These are phyloP conservation scores for Bellardia bayeri DNA, from an alignment of 2,888 invertebrate species.

Conservation along the genomic window DNA sequence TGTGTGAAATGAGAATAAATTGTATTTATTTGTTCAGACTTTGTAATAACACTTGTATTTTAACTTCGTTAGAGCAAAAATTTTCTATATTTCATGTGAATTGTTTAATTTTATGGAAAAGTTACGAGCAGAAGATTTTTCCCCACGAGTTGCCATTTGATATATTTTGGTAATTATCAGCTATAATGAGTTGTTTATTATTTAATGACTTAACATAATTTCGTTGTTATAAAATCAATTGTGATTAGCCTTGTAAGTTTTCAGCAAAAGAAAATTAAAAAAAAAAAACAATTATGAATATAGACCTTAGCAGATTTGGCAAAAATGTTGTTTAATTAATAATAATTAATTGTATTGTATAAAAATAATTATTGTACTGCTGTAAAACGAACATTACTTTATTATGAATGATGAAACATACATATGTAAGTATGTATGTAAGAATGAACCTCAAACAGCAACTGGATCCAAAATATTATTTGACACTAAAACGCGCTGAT, in stretches of 20 bases:
- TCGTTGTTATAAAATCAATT: neutral
- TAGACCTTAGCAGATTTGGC: no score
- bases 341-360: no score
- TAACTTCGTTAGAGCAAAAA: slow-evolving; percentile 32
- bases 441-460: no score
- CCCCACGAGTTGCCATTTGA: neutral
- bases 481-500: no score
- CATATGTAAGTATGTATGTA: no score
- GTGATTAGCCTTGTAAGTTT: neutral
- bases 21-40: slow-evolving; percentile 23
- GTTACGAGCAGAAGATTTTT: neutral
- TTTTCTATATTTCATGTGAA: slow-evolving; percentile 25
- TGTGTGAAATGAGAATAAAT: slow-evolving; percentile 18
- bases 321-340: no score
- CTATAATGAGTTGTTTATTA: neutral
- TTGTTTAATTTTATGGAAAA: slow-evolving; percentile 4
- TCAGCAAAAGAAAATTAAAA: no score
- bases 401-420: no score
- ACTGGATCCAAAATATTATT: no score
- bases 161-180: neutral
- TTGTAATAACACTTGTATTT: slow-evolving; percentile 22
- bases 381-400: no score
- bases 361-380: no score
- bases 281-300: no score
- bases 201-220: neutral